Evolutionary conservation across 2,113 vertebrate species (phyloP).

Genomic region (Ginglymostoma cirratum): DNA sequence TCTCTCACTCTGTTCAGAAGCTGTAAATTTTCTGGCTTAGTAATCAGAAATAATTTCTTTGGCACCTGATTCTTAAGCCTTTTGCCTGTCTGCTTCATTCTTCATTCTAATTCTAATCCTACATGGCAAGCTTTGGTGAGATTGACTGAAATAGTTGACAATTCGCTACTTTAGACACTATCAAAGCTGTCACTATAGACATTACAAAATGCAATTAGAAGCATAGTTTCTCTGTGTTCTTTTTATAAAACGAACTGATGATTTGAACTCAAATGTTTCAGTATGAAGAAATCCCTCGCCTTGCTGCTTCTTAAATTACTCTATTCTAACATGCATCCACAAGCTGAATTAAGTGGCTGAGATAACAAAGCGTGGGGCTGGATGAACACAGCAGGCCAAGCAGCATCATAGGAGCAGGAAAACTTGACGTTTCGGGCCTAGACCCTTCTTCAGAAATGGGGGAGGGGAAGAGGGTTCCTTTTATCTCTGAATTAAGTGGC

Average conservation of each 20-base stretch:
- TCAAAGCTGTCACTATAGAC: not conserved
- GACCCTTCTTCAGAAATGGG: too few relatives aligned
- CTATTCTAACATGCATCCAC: not conserved
- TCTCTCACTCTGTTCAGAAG: not conserved
- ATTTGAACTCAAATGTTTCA: not conserved
- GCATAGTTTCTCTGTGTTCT: not conserved
- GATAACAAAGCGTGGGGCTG: too few relatives aligned
- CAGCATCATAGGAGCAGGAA: too few relatives aligned
- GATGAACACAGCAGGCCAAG: too few relatives aligned
- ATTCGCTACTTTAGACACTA: not conserved
- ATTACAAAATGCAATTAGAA: constrained; percentile 2
- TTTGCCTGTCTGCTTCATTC: not conserved
- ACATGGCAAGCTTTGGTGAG: not conserved
- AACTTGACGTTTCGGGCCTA: too few relatives aligned
- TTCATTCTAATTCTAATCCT: not conserved
- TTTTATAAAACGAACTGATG: not conserved
- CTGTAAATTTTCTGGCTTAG: not conserved
- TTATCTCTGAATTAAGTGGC: too few relatives aligned
- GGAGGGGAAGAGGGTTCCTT: too few relatives aligned
- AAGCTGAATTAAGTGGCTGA: not conserved
- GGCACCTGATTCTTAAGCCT: not conserved
- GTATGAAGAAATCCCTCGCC: not conserved
- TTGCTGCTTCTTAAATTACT: not conserved
- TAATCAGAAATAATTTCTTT: not conserved
- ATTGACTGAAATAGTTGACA: not conserved